Percentiles rank a stretch among this genome's conserved stretches.
These are phyloP conservation scores for Malthinus flaveolus DNA, from an alignment of 2,888 invertebrate genomes.

Conservation along the genomic window DNA sequence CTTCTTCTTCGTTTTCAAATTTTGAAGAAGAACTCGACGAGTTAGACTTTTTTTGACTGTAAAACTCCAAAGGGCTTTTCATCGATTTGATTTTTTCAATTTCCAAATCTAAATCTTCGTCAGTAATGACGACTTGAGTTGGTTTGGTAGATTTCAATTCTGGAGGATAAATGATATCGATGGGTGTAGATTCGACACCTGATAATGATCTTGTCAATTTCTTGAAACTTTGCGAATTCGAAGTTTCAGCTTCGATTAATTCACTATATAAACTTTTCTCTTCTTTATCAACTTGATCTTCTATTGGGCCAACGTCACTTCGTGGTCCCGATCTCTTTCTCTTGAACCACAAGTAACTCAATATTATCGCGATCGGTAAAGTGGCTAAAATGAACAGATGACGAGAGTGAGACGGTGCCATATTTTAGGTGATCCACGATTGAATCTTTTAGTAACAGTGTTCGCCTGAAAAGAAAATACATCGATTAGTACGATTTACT, in stretches of 20 bases:
- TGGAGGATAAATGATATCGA: conserved; percentile 61
- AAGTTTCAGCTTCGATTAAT: conserved; percentile 50
- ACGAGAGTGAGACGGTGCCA: conserved; percentile 71
- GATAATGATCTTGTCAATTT: conserved; percentile 55
- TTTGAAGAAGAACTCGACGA: no score
- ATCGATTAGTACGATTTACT: no score
- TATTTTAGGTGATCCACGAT: conserved; percentile 72
- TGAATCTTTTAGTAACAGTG: conserved; percentile 60
- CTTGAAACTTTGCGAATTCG: conserved; percentile 51
- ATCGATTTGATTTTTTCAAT: conserved; percentile 65
- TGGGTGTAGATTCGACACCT: conserved; percentile 67
- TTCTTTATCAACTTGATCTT: conserved; percentile 10
- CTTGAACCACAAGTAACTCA: conserved; percentile 83
- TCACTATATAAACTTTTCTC: conserved; percentile 54
- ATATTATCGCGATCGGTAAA: conserved; percentile 76
- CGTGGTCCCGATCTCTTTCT: conserved; percentile 72
- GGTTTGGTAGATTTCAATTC: conserved; percentile 51
- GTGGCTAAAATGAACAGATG: conserved; percentile 78
- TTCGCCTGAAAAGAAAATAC: conserved; percentile 48
- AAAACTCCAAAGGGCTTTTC: conserved; percentile 42
- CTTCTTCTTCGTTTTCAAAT: no score
- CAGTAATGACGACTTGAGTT: conserved; percentile 63
- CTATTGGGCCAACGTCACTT: conserved; percentile 68
- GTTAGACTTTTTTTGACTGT: no score
- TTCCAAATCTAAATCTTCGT: conserved; percentile 70